Evolutionary conservation across 2,888 invertebrate species (phyloP).

Genomic region (Calliphora vomitoria): DNA sequence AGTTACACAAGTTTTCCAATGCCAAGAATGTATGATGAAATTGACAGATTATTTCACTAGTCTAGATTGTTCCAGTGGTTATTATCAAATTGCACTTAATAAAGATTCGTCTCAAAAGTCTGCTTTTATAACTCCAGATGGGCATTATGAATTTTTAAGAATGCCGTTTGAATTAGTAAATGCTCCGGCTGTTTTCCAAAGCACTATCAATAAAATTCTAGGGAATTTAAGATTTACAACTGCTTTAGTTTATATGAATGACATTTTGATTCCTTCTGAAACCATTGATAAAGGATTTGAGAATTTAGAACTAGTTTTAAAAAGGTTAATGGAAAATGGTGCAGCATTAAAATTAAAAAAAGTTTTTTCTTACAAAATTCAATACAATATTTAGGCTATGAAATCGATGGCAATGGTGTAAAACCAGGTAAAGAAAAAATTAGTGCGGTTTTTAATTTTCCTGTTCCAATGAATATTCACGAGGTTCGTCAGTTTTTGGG

Average conservation of each 20-base stretch:
- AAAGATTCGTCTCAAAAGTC: not conserved
- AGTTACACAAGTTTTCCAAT: conserved; percentile 2
- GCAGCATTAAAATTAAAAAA: not conserved
- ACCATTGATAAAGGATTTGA: not conserved
- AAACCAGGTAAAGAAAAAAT: not conserved
- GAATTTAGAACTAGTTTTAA: not conserved
- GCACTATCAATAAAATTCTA: not conserved
- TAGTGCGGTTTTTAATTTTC: not conserved
- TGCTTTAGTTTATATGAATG: not conserved
- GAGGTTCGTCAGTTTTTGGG: not conserved
- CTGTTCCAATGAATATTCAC: not conserved
- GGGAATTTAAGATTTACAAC: conserved; percentile 6
- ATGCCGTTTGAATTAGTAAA: conserved; percentile 18
- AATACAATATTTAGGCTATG: conserved; percentile 1
- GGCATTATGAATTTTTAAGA: conserved; percentile 25
- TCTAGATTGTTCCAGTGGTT: conserved; percentile 19
- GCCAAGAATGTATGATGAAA: conserved; percentile 22
- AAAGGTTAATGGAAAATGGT: not conserved
- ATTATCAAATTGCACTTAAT: not conserved
- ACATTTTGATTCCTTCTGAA: not conserved
- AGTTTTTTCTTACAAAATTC: not conserved
- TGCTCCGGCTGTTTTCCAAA: not conserved
- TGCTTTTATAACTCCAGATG: conserved; percentile 12
- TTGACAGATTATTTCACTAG: conserved; percentile 37
- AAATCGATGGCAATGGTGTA: not conserved